Percentiles rank a stretch among this genome's conserved stretches.
Conservation (phyloP, 2,888 invertebrate species). For the Chrysodeixis includens region DNA sequence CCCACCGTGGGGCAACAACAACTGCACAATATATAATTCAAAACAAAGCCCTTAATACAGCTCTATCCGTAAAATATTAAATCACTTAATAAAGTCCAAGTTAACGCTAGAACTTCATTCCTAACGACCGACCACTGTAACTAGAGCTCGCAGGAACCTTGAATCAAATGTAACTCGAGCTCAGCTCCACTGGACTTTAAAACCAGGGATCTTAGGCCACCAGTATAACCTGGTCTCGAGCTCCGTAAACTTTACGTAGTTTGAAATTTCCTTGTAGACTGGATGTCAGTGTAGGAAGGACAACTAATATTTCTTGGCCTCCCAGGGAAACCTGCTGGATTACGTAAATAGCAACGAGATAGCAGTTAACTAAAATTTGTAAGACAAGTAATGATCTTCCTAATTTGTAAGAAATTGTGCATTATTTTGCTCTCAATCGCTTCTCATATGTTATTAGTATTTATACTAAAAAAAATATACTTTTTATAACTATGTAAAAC, state of each 20-base stretch:
- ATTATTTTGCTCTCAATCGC: no score
- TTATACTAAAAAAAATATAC: no score
- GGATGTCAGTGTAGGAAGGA: background rate
- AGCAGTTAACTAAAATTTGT: no score
- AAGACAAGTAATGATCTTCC: no score
- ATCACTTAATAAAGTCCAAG: background rate
- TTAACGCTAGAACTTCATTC: background rate
- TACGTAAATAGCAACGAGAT: background rate
- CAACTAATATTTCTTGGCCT: background rate
- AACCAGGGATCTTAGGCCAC: background rate
- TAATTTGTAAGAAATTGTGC: no score
- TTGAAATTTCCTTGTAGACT: background rate
- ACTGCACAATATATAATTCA: no score
- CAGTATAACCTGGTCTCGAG: background rate
- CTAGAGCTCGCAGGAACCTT: background rate
- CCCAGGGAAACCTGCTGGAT: background rate
- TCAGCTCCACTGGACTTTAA: background rate
- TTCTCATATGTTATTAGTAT: no score
- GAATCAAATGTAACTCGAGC: background rate
- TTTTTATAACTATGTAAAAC: no score
- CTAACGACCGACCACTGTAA: background rate
- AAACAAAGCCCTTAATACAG: no score
- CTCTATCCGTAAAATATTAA: background rate
- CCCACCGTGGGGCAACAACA: no score
- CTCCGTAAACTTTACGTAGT: background rate